Base-by-base conservation (phyloP, 2,113 vertebrate genomes). In the Catharus bicknelli region DNA sequence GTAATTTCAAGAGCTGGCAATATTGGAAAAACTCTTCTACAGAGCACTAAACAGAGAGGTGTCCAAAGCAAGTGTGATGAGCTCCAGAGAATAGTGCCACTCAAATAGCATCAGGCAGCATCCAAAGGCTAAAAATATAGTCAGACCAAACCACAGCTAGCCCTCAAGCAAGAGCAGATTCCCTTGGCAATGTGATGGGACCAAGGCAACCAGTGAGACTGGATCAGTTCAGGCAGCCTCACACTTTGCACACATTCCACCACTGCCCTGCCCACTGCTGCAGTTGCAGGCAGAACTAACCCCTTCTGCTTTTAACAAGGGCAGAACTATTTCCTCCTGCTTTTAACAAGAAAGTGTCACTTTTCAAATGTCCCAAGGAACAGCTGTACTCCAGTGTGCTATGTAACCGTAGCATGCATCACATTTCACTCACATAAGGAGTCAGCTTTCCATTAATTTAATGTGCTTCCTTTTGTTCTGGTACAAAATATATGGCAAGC, bases 371-470 rank as follows among this genome's bases (percentile, higher is more conserved):
- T 27, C 45, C 45, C 25, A 75, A 47, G 74, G 66, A 92, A 76
- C 0, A 45, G 8, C 11, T 2, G 0, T 26, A 64, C 34, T 84
- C 32, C 5, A 19, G 20, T 1, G 9, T 4, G 19, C 76, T 23
- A 6, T 0, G 0, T 9, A 55, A 51, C 7, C 40, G 23, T 2
- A 58, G 55, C 36, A 53, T 1, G 4, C 51, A 70, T 47, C 62
- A 61, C 59, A 47, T 61, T 68, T 26, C 42, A 81, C 27, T 43
- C 19, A 12, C 1, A 4, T 6, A 59, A 90, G 19, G 30, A 20
- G 27, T 30, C 43, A 63, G 38, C 8, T 8, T 83, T 10, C 67
- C 51, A 62, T 36, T 50, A 57, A 67, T 75, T 57, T 64, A 58
- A 25, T 30, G 23, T 5, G 6, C 12, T 5, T 72, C 22, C 17